Base-by-base conservation (phyloP, 1,140 invertebrate species). In the Lethrus apterus region DNA sequence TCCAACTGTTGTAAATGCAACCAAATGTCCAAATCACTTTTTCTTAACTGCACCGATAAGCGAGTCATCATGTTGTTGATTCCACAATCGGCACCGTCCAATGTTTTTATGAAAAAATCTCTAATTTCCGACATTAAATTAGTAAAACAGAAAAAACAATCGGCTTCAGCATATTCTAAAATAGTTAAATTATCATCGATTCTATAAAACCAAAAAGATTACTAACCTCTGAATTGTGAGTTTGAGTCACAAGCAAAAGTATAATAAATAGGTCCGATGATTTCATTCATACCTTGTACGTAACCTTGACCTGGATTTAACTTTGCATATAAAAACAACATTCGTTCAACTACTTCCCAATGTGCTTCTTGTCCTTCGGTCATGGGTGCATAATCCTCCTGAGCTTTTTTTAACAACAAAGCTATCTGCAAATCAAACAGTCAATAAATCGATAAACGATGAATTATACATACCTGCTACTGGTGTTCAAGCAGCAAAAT, bases 281-380 rank as follows among this genome's bases (percentile, higher is more conserved):
- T 96, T 72, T 99, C 96, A 75, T 99, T 98, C 95, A 99, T 98
- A 48, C 96, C 95, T 70, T 98, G 93, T 0, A 98, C 93, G 70
- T 98, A 99, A 2, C 91, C 84, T 66, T 97, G 91, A 1, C 95
- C 95, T 3, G 94, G 93, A 76, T 99, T 98, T 2, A 98, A 76
- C 71, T 98, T 98, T 0, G 93, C 92, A 69, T 98, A 99, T 3
- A 99, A 75, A 66, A 98, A 99, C 17, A 99, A 71, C 63, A 99
- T 93, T 54, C 96, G 73, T 66, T 98, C 93, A 0, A 98, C 86
- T 5, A 99, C 93, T 72, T 99, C 94, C 94, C 90, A 93, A 60
- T 94, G 89, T 1, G 88, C 89, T 67, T 94, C 89, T 50, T 81
- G 78, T 0, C 88, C 89, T 62, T 86, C 83, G 5, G 80, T 75